Percentiles rank a stretch among this genome's conserved stretches.
These are phyloP conservation scores for Varanus salvator DNA, from an alignment of 2,113 vertebrate species.

Conservation along the genomic window DNA sequence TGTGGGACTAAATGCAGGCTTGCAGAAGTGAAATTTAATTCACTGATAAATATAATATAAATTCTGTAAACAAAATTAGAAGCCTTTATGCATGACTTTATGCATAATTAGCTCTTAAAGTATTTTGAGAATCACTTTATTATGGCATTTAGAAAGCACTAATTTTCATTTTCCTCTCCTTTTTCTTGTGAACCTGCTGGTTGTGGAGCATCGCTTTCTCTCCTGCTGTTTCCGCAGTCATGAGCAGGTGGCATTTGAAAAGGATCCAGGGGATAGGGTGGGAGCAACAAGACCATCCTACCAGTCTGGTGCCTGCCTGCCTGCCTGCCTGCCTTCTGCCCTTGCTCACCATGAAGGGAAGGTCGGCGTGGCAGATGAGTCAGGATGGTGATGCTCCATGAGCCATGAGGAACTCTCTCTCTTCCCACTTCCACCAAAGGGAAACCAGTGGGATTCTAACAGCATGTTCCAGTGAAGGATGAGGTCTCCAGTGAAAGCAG, in stretches of 20 bases:
- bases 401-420: not conserved
- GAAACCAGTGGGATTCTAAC: not conserved
- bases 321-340: not conserved
- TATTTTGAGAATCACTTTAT: constrained; percentile 67
- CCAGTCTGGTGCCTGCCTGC: not conserved
- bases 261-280: not conserved
- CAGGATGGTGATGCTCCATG: not conserved
- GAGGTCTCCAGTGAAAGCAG: too few relatives aligned
- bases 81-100: constrained; percentile 34
- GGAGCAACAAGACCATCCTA: not conserved
- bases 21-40: not conserved
- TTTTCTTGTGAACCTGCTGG: not conserved
- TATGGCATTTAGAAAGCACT: constrained; percentile 66
- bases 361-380: not conserved
- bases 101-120: constrained; percentile 64
- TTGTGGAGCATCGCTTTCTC: not conserved
- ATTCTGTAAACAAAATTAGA: constrained; percentile 37
- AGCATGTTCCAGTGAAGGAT: not conserved
- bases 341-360: not conserved
- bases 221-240: not conserved
- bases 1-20: not conserved
- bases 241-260: not conserved
- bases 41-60: not conserved
- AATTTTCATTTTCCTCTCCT: constrained; percentile 33
- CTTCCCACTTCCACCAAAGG: not conserved